Conservation (phyloP, 2,113 vertebrate genomes). For the Melanostigma gelatinosum region DNA sequence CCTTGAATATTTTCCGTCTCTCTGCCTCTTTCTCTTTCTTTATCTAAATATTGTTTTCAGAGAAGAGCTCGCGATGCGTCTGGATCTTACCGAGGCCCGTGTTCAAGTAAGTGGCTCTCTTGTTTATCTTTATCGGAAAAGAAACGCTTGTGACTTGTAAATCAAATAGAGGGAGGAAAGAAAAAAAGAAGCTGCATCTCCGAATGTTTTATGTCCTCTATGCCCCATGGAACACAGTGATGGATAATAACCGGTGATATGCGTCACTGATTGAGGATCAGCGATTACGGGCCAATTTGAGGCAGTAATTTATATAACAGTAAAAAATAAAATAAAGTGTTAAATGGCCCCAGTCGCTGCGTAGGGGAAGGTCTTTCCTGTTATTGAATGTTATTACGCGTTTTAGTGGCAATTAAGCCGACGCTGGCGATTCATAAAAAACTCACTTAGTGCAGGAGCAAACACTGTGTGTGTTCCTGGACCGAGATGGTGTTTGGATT, state of each 20-base stretch:
- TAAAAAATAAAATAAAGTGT: conserved; percentile 63
- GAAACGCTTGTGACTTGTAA: conserved; percentile 38
- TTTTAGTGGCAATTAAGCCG: conserved; percentile 94
- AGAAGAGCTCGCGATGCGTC: conserved; percentile 97
- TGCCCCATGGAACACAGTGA: conserved; percentile 23
- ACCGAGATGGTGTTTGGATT: conserved; percentile 94
- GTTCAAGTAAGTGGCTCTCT: conserved; percentile 91
- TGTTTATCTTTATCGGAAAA: conserved; percentile 43
- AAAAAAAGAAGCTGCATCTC: not conserved
- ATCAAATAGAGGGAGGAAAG: conserved; percentile 17
- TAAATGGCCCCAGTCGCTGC: conserved; percentile 75
- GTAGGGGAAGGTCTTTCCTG: conserved; percentile 76
- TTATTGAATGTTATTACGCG: conserved; percentile 85
- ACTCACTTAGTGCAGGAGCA: conserved; percentile 95
- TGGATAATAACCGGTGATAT: conserved; percentile 70
- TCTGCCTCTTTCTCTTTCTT: conserved; percentile 21
- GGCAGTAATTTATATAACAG: conserved; percentile 75
- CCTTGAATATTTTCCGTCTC: conserved; percentile 59
- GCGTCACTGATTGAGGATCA: conserved; percentile 75
- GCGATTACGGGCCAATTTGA: conserved; percentile 67
- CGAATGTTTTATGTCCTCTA: conserved; percentile 62
- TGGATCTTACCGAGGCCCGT: conserved; percentile 97
- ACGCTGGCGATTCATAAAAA: conserved; percentile 93
- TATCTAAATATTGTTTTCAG: conserved; percentile 78
- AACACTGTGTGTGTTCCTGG: conserved; percentile 89